phyloP scores from a whole-genome alignment of 2,113 vertebrate species.

The Pygoscelis adeliae region DNA sequence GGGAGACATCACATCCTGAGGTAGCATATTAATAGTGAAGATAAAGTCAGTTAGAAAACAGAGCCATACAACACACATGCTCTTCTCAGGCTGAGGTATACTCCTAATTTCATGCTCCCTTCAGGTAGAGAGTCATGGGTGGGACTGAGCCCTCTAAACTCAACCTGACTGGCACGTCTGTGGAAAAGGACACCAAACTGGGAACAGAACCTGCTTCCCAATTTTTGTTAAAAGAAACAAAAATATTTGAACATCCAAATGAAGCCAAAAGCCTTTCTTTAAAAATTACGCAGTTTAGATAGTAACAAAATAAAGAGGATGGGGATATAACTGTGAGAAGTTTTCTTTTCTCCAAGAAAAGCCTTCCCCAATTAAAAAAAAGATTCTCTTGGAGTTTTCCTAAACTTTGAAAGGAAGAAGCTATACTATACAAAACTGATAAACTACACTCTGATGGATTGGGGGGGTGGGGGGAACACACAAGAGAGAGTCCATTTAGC shows the following conservation, averaged over 20 bases:
- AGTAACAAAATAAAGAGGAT: neutral
- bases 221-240: neutral
- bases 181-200: neutral
- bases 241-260: neutral
- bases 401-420: neutral
- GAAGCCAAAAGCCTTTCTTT: neutral
- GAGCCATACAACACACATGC: neutral
- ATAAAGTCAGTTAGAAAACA: neutral
- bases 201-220: neutral
- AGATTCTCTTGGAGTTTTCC: neutral
- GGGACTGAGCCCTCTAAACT: neutral
- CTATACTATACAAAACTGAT: neutral
- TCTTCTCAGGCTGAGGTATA: neutral
- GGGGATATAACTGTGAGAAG: neutral
- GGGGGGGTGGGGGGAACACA: no score
- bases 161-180: neutral
- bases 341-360: neutral
- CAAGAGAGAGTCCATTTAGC: neutral
- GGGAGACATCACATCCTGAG: neutral
- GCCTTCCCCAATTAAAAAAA: neutral
- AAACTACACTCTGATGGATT: fast-evolving
- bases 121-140: neutral
- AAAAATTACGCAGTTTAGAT: neutral
- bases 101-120: neutral
- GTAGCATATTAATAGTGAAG: neutral